Base-by-base conservation (phyloP, 2,113 vertebrate genomes). In the Macaca mulatta region DNA sequence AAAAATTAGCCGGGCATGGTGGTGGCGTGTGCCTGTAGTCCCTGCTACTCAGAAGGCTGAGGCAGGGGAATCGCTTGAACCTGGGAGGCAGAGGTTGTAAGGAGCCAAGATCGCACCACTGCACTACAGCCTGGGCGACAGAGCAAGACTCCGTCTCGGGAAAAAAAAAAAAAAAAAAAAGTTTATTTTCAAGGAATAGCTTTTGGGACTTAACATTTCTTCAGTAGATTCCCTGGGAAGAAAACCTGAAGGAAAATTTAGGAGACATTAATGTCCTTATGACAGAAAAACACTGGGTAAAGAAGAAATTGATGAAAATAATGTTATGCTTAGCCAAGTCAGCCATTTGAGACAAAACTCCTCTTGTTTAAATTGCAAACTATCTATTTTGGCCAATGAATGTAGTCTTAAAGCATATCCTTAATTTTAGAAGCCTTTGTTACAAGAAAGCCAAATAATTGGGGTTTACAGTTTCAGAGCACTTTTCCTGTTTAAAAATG, bases 391-490 rank as follows among this genome's bases (percentile, higher is more conserved):
- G 70, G 77, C 93, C 18, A 13, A 95, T 94, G 94, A 93, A 92
- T 74, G 70, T 50, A n/a, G 79, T 83, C 92, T 97, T 77, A 95
- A 92, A 64, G 81, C 55, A 35, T 79, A 90, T 22, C 92, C 77
- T 96, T 90, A 94, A 94, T 98, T 97, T 98, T 48, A 84, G 40
- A 96, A 96, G 45, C 12, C 72, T 96, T 96, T 97, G 64, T 95
- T 97, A 84, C 45, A 89, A 97, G 67, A 92, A 94, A 97, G 64
- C 69, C 48, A 64, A 88, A 45, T 81, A 81, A 89, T 81, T 8
- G 20, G 72, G 64, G 23, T 82, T 96, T 82, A 93, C 52, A 61
- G 48, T 89, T 96, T 89, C 80, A 82, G 95, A 81, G 67, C 12
- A 30, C 78, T 97, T 94, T 87, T 35, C 25, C 84, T 93, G 48